phyloP scores from a whole-genome alignment of 2,888 invertebrate species.

The Pardosa pseudoannulata region DNA sequence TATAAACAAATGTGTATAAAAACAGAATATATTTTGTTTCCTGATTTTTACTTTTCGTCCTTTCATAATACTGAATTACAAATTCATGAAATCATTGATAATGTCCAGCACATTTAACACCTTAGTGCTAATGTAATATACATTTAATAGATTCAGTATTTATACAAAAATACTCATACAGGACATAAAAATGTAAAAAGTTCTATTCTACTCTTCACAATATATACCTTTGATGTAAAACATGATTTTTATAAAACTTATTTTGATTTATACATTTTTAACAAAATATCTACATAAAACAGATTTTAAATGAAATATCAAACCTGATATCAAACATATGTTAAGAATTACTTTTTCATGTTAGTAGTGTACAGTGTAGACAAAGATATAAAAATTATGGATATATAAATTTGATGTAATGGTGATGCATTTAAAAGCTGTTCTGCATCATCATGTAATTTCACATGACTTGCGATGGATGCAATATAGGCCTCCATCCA shows the following conservation, averaged over 20 bases:
- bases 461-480: constrained; percentile 54
- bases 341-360: background rate
- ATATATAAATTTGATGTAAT: background rate
- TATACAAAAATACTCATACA: background rate
- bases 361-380: background rate
- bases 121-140: too few species aligned
- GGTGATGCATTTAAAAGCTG: background rate
- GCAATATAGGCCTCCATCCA: constrained; percentile 83
- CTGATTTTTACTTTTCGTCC: too few species aligned
- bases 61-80: too few species aligned
- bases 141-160: too few species aligned
- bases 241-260: background rate
- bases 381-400: background rate
- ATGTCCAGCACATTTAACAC: too few species aligned
- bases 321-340: background rate
- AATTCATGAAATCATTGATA: too few species aligned
- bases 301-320: background rate
- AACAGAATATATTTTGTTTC: too few species aligned
- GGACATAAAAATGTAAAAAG: background rate
- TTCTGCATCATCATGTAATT: background rate
- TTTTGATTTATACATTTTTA: background rate
- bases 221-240: background rate
- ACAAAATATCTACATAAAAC: background rate
- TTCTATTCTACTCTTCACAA: background rate
- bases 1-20: too few species aligned